These are phyloP conservation scores for Leucania comma DNA, from an alignment of 2,888 invertebrate genomes.

Conservation along the genomic window DNA sequence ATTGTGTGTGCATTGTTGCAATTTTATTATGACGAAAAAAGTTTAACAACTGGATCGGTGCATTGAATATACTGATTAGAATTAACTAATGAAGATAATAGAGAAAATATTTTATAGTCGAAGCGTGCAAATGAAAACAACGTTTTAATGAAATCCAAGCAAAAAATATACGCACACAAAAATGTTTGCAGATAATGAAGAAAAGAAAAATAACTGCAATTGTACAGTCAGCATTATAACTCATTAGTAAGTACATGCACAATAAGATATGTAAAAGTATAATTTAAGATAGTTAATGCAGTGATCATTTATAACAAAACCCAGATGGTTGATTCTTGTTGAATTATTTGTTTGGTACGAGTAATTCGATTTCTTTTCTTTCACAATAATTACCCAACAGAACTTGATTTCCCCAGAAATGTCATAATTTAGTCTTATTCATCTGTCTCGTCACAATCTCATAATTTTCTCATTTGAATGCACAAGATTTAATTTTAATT, in stretches of 20 bases:
- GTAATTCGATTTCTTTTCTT: background rate
- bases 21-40: conserved; percentile 66
- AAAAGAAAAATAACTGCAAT: conserved; percentile 31
- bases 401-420: background rate
- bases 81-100: conserved; percentile 54
- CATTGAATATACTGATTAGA: conserved; percentile 66
- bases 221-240: conserved; percentile 14
- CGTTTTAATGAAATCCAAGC: conserved; percentile 49
- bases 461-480: conserved; percentile 4
- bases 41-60: conserved; percentile 52
- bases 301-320: background rate
- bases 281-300: background rate
- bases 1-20: conserved; percentile 58
- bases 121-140: conserved; percentile 59
- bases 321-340: background rate
- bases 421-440: background rate
- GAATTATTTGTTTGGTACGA: background rate
- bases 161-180: conserved; percentile 54
- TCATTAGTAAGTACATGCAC: conserved; percentile 3
- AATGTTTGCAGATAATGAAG: conserved; percentile 42
- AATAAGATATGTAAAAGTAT: conserved; percentile 22
- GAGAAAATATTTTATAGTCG: conserved; percentile 62
- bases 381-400: background rate
- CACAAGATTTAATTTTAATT: background rate
- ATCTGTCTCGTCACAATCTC: background rate